Conservation (phyloP, 2,888 invertebrate species). For the Thelaira solivaga region DNA sequence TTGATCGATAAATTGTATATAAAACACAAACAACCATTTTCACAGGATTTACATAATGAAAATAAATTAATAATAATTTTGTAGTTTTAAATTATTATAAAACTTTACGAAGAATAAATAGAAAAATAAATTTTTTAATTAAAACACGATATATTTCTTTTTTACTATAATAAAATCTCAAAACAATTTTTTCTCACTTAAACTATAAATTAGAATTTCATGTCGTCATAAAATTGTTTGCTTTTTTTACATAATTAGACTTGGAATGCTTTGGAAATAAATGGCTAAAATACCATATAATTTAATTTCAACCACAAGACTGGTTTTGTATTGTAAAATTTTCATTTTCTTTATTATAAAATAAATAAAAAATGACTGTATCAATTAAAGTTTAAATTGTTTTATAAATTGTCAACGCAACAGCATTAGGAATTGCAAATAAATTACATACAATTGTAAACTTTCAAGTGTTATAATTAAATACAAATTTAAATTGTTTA, state of each 20-base stretch:
- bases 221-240: too few relatives aligned
- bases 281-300: too few relatives aligned
- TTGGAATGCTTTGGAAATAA: too few relatives aligned
- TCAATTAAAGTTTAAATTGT: neutral
- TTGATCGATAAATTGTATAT: constrained; percentile 38
- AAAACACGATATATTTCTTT: too few relatives aligned
- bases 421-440: neutral
- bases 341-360: too few relatives aligned
- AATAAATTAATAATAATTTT: neutral
- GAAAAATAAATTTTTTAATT: too few relatives aligned
- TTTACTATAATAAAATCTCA: neutral
- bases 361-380: neutral
- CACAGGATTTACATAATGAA: neutral
- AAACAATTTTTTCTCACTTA: too few relatives aligned
- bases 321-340: too few relatives aligned
- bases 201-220: too few relatives aligned
- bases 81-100: neutral
- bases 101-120: neutral
- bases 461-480: constrained; percentile 33
- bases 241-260: too few relatives aligned
- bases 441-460: neutral
- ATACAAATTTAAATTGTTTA: neutral
- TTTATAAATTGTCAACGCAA: neutral
- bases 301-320: too few relatives aligned
- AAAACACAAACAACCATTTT: neutral